Evolutionary conservation across 2,888 invertebrate genomes (phyloP).

Genomic region (Lymantria dispar): DNA sequence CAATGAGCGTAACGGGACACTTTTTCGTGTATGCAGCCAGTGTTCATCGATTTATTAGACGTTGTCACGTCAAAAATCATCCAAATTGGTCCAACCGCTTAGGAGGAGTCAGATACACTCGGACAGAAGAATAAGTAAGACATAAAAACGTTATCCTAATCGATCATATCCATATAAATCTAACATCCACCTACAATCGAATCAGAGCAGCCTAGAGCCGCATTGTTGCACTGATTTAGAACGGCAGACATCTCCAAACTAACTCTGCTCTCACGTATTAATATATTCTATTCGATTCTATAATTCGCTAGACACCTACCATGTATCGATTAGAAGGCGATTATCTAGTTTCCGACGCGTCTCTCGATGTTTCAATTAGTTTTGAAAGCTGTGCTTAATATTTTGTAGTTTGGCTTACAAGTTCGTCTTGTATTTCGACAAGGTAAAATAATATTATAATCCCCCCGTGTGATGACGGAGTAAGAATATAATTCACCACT

Average conservation of each 20-base stretch:
- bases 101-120: too few species aligned
- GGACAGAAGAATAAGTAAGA: too few species aligned
- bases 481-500: too few species aligned
- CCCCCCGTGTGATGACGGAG: too few species aligned
- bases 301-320: conserved; percentile 61
- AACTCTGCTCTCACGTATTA: conserved; percentile 71
- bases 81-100: too few species aligned
- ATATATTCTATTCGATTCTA: conserved; percentile 79
- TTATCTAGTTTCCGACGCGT: conserved; percentile 27
- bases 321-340: conserved; percentile 68
- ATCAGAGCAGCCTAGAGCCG: conserved; percentile 68
- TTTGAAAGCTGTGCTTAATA: conserved; percentile 7
- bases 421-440: conserved; percentile 1
- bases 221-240: conserved; percentile 76
- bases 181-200: conserved; percentile 59
- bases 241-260: conserved; percentile 69
- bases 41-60: too few species aligned
- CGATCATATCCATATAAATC: conserved; percentile 43
- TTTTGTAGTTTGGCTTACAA: conserved; percentile 17
- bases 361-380: conserved; percentile 10
- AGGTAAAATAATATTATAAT: too few species aligned
- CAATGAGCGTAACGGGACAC: too few species aligned
- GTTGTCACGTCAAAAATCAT: too few species aligned
- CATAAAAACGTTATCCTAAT: too few species aligned
- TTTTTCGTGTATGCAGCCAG: too few species aligned